Base-by-base conservation (phyloP, 2,113 vertebrate species). In the Toxotes jaculatrix region DNA sequence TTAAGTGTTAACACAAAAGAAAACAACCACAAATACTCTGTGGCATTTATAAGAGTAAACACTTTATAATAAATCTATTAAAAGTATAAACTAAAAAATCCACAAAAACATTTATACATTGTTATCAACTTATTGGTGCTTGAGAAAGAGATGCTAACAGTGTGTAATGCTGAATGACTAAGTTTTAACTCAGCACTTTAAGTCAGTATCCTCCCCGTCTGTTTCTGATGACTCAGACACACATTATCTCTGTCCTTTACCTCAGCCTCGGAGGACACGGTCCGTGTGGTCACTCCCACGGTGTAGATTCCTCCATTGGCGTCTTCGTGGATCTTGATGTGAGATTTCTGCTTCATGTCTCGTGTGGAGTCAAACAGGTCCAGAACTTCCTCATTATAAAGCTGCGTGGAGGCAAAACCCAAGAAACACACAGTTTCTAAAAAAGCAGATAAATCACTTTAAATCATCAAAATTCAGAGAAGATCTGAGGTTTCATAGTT, bases 281-380 rank as follows among this genome's bases (percentile, higher is more conserved):
- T 95, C 71, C 97, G 95, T 0, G 97, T 99, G 67, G 97, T 98
- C 90, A 99, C 97, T 0, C 98, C 98, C 10, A 99, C 97, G 2
- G 98, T 98, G 89, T 99, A 99, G 95, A 99, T 99, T 59, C 97
- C 96, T 70, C 98, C 97, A 0, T 61, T 91, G 65, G 98, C 96
- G 79, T 99, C 97, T 93, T 99, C 97, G 36, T 99, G 98, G 85
- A 99, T 99, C 92, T 94, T 97, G 88, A 99, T 98, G 89, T 97
- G 97, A 63, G 98, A 98, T 80, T 98, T 99, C 92, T 98, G 98
- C 88, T 97, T 97, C 90, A 97, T 95, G 85, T 99, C 98, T 77
- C 97, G 95, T 2, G 96, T 93, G 12, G 97, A 96, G 91, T 99
- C 98, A 91, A 99, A 99, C 12, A 99, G 94, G 86, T 99, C 98